Evolutionary conservation across 1,140 invertebrate genomes (phyloP).

Genomic region (Babylonia areolata): DNA sequence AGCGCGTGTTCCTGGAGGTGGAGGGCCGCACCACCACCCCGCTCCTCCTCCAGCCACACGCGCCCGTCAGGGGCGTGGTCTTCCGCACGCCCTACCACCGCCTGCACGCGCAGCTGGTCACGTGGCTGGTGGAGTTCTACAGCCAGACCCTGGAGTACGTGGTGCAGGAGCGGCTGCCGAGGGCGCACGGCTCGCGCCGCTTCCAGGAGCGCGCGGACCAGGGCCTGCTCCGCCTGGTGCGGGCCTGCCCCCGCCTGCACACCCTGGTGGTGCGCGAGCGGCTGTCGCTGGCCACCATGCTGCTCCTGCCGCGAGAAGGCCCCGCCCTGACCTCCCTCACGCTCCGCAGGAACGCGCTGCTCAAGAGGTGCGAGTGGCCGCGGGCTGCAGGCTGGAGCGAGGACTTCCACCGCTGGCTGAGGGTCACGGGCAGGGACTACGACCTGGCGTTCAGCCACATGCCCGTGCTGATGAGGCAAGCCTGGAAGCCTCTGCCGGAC

Average conservation of each 20-base stretch:
- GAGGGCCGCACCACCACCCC: slow-evolving; percentile 54
- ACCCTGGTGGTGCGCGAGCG: slow-evolving; percentile 86
- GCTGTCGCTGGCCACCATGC: slow-evolving; percentile 86
- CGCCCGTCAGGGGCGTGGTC: slow-evolving; percentile 65
- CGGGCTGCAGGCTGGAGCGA: slow-evolving; percentile 81
- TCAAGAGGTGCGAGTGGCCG: slow-evolving; percentile 70
- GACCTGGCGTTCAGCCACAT: slow-evolving; percentile 83
- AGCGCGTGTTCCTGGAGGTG: slow-evolving; percentile 61
- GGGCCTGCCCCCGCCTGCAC: slow-evolving; percentile 81
- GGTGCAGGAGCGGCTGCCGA: slow-evolving; percentile 81
- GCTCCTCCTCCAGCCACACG: slow-evolving; percentile 65
- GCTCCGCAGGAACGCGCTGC: slow-evolving; percentile 83
- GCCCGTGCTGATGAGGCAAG: slow-evolving; percentile 81
- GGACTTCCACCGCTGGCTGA: slow-evolving; percentile 83
- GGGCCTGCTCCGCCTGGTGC: slow-evolving; percentile 79
- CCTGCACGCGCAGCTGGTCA: slow-evolving; percentile 48
- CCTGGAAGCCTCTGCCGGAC: slow-evolving; percentile 86
- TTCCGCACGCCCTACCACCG: slow-evolving; percentile 60
- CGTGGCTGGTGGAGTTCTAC: slow-evolving; percentile 64
- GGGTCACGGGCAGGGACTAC: slow-evolving; percentile 79
- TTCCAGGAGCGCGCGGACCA: slow-evolving; percentile 83
- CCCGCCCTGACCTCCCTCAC: slow-evolving; percentile 81
- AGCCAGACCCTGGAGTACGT: slow-evolving; percentile 60
- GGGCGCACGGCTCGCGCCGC: slow-evolving; percentile 74
- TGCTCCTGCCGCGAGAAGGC: slow-evolving; percentile 81